Base-by-base conservation (phyloP, 2,888 invertebrate genomes). In the Pterobdella sp. region DNA sequence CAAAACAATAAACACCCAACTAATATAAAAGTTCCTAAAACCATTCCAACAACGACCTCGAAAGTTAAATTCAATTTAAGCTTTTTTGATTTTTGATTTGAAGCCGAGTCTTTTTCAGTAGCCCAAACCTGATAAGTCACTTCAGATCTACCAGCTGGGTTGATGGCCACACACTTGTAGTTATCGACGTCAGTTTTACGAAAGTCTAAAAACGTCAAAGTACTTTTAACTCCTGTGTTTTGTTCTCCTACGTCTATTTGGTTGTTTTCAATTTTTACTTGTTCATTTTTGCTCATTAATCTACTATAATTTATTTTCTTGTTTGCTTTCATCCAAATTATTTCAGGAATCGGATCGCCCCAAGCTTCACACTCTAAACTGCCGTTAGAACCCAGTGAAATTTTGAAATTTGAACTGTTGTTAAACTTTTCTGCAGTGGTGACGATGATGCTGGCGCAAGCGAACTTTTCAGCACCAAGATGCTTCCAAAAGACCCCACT, bases 361-460 rank as follows among this genome's bases (percentile, higher is more conserved):
- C 26, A 72, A 18, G 74, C 76, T 18, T 70, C 42, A 56, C 77
- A 77, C 36, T 77, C 73, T 60, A 77, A 72, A 36, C 75, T 77
- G 60, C 74, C 76, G 60, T 77, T 77, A 42, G 70, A 66, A n/a
- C 74, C 72, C 29, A 72, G 42, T 26, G 36, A 34, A 37, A 77
- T 49, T 56, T 77, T 70, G 1, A 71, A 34, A 35, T 35, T 71
- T 3, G 60, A 34, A n/a, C 56, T 56, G 35, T 60, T 60, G 7
- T 63, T n/a, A 63, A 35, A 29, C 22, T n/a, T 29, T 2, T 71
- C 60, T 34, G 22, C 18, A 22, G 60, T n/a, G 35, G 26, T 71
- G n/a, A 76, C 68, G 42, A 77, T 78, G 29, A 69, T 35, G 35
- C 76, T 72, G 7, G 78, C 68, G 37, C 78, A 78, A 22, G 77